Base-by-base conservation (phyloP, 2,797 vertebrate species). In the Clarias fuscus region DNA sequence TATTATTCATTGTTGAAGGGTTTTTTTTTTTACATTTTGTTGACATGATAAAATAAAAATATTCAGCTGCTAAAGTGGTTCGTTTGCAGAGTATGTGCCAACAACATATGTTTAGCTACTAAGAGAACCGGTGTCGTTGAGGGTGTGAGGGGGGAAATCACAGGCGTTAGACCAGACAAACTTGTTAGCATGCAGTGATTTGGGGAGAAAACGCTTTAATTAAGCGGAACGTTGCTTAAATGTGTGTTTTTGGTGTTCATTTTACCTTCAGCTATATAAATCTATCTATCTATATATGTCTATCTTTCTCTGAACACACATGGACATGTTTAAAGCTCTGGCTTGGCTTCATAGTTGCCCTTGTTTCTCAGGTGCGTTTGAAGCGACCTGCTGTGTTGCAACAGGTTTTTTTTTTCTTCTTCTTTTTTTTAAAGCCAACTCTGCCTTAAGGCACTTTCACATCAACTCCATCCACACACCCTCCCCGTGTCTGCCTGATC, bases 341-440 rank as follows among this genome's bases (percentile, higher is more conserved):
- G 62, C 62, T 82, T 84, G 62, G 61, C 14, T 64, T 43, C 61
- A n/a, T 65, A 62, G 17, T 59, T 84, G 61, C 27, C 13, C 20
- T 84, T 77, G 27, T 61, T 89, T 89, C 88, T 88, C 48, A 67
- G 85, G 84, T 61, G 79, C 24, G 30, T 85, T 56, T 72, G 43
- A n/a, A n/a, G n/a, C 3, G 37, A 82, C 76, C 40, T 71, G 72
- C 79, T 85, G 91, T 95, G 94, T 95, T 93, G 92, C 91, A 94
- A 95, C 95, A 95, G 93, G 91, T 91, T 90, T 85, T 24, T 68
- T 77, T 17, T 6, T 18, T 18, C 15, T 6, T 64, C 37, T 37
- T 33, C 33, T 33, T 59, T 17, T 59, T 13, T 59, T 43, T 6
- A 43, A 53, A 85, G 93, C 93, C 83, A 94, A 93, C 94, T 94